Conservation (phyloP, 1,140 invertebrate genomes). For the Drepana arcuata region DNA sequence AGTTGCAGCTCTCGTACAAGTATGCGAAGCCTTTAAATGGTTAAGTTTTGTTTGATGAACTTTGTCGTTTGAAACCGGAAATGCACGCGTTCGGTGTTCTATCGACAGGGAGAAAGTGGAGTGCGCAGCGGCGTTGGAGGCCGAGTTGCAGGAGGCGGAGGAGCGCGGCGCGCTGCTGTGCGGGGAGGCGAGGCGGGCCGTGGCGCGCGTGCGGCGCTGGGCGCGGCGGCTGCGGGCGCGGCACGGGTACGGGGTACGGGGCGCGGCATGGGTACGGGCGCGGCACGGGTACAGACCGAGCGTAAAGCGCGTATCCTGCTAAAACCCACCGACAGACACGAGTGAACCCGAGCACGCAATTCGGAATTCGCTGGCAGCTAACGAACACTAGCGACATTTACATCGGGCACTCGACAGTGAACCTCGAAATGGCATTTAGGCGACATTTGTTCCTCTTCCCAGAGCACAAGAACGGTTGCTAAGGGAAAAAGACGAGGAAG, state of each 20-base stretch:
- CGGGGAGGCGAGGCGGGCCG: neutral
- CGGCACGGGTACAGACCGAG: slow-evolving; percentile 7
- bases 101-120: slow-evolving; percentile 15
- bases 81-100: neutral
- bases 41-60: too few species aligned
- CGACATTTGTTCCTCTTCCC: too few species aligned
- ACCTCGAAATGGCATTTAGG: too few species aligned
- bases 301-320: too few species aligned
- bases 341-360: neutral
- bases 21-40: neutral
- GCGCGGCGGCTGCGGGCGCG: neutral
- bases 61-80: too few species aligned
- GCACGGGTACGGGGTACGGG: slow-evolving; percentile 8
- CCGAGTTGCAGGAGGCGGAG: neutral
- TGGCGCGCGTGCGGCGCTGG: neutral
- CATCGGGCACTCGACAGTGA: too few species aligned
- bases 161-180: neutral
- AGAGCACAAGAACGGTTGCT: too few species aligned
- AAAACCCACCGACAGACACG: too few species aligned
- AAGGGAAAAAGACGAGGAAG: too few species aligned
- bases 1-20: neutral
- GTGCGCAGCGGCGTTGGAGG: neutral
- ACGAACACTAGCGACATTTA: too few species aligned
- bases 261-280: too few species aligned
- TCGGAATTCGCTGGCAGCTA: neutral